A percentile compares a stretch with the other conserved stretches of the same genome.
phyloP scores from a whole-genome alignment of 2,113 vertebrate species.

The Opisthocomus hoazin region DNA sequence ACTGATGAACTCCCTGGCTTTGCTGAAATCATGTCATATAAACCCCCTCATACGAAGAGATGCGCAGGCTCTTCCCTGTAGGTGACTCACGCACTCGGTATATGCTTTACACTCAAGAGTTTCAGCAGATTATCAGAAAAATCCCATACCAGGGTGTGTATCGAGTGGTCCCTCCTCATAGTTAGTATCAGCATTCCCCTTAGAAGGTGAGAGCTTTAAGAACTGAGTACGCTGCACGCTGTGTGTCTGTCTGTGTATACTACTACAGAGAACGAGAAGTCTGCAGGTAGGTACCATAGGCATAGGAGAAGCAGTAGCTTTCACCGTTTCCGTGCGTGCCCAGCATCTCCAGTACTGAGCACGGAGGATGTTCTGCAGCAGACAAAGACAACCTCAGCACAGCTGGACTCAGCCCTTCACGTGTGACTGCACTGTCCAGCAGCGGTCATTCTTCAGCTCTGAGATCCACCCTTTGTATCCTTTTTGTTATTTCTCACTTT shows the following conservation, averaged over 20 bases:
- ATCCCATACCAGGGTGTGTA: background rate
- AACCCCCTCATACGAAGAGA: background rate
- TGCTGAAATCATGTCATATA: background rate
- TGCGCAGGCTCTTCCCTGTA: background rate
- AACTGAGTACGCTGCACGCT: background rate
- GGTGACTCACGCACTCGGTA: background rate
- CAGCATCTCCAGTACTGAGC: slow-evolving; percentile 5
- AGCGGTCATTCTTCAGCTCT: background rate
- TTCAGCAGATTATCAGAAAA: slow-evolving; percentile 24
- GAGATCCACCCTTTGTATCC: background rate
- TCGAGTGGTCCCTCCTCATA: slow-evolving; percentile 11
- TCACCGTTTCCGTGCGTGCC: background rate
- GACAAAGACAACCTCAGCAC: background rate
- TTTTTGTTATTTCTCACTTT: background rate
- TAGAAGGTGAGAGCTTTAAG: slow-evolving; percentile 56
- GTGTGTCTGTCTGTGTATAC: slow-evolving; percentile 30
- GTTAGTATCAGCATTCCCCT: slow-evolving; percentile 53
- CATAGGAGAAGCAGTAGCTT: slow-evolving; percentile 4
- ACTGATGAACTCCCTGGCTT: background rate
- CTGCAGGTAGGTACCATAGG: background rate
- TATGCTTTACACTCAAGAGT: background rate
- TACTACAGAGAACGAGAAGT: slow-evolving; percentile 3
- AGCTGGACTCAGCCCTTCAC: background rate
- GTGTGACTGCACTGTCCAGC: background rate
- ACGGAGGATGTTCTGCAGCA: slow-evolving; percentile 7